Evolutionary conservation across 2,113 vertebrate genomes (phyloP).

Genomic region (Heterochromis multidens): DNA sequence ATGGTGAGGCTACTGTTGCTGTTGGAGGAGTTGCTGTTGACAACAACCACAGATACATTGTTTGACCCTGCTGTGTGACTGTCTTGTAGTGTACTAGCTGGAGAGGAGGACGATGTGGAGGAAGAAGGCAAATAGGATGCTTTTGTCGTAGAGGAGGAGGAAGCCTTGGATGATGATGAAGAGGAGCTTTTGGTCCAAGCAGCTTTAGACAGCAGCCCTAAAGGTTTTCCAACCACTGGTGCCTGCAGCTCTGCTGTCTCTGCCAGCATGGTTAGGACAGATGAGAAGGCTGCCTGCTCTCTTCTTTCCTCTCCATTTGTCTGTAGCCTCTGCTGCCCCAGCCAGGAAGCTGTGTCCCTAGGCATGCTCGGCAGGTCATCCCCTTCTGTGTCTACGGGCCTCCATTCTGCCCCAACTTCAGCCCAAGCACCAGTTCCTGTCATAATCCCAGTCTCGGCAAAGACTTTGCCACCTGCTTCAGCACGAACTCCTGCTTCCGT

Average conservation of each 20-base stretch:
- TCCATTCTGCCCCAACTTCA: constrained; percentile 31
- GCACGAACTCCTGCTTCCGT: background rate
- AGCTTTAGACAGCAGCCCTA: constrained; percentile 69
- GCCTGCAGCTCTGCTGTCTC: constrained; percentile 65
- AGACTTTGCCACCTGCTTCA: constrained; percentile 3
- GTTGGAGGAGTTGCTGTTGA: constrained; percentile 64
- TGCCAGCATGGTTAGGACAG: constrained; percentile 61
- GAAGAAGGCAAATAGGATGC: constrained; percentile 27
- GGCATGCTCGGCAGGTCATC: constrained; percentile 1
- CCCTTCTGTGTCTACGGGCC: background rate
- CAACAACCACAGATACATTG: constrained; percentile 41
- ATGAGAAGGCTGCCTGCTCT: constrained; percentile 60
- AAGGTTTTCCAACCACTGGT: constrained; percentile 40
- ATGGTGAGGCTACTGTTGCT: constrained; percentile 65
- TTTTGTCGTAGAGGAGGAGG: constrained; percentile 44
- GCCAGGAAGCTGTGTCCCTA: constrained; percentile 20
- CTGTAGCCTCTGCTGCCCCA: constrained; percentile 22
- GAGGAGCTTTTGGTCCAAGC: constrained; percentile 58
- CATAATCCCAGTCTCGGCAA: constrained; percentile 24
- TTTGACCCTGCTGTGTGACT: constrained; percentile 65
- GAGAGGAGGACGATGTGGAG: constrained; percentile 37
- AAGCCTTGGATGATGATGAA: constrained; percentile 48
- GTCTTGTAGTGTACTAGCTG: constrained; percentile 67
- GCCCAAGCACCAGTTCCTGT: constrained; percentile 35
- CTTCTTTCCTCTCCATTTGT: constrained; percentile 17